These are phyloP conservation scores for Nephrotoma guestfalica DNA, from an alignment of 2,888 invertebrate species.

Conservation along the genomic window DNA sequence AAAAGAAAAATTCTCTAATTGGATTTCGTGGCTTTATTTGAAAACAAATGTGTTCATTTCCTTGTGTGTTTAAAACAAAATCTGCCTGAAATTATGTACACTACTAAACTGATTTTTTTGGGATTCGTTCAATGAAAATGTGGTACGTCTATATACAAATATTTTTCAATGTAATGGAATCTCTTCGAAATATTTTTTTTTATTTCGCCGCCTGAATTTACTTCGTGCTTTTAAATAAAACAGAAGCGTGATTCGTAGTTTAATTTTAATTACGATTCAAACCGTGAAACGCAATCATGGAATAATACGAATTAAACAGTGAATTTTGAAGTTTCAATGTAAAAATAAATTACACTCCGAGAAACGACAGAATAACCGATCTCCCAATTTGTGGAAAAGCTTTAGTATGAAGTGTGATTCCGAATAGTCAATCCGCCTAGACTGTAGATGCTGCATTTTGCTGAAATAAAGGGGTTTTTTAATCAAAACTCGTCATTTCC, in stretches of 20 bases:
- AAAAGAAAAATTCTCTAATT: background rate
- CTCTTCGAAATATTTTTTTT: background rate
- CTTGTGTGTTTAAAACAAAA: background rate
- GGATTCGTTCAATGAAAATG: background rate
- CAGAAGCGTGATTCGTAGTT: too few relatives aligned
- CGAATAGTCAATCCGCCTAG: too few relatives aligned
- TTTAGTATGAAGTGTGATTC: too few relatives aligned
- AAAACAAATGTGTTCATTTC: background rate
- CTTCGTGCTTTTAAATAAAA: background rate
- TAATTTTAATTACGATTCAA: too few relatives aligned
- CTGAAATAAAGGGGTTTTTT: too few relatives aligned
- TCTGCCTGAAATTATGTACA: background rate
- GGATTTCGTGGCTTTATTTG: background rate
- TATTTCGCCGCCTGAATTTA: background rate
- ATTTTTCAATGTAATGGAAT: background rate
- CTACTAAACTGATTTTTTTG: background rate
- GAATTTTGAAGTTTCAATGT: too few relatives aligned
- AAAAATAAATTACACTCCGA: too few relatives aligned
- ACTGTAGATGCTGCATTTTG: too few relatives aligned
- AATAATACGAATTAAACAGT: too few relatives aligned
- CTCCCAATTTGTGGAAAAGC: accelerated
- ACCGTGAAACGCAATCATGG: too few relatives aligned
- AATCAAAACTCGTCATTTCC: too few relatives aligned
- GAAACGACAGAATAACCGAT: too few relatives aligned
- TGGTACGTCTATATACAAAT: background rate